A percentile compares a stretch with the other conserved stretches of the same genome.
phyloP scores from a whole-genome alignment of 2,888 invertebrate genomes.

The Leptopterna dolabrata region DNA sequence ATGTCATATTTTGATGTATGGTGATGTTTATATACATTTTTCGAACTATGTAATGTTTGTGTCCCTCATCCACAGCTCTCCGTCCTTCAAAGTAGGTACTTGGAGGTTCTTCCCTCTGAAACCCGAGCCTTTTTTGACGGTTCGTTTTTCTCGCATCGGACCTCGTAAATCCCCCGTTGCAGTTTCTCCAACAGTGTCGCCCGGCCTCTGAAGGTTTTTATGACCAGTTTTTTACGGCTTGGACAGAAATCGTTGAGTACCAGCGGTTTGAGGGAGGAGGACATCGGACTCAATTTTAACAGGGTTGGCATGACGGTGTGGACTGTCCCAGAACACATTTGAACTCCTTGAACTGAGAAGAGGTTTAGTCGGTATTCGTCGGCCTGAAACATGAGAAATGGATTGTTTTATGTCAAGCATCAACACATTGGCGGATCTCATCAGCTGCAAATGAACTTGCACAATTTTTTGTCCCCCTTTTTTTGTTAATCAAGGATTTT shows the following conservation, averaged over 20 bases:
- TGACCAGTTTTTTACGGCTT: not conserved
- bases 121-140: not conserved
- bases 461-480: too few species aligned
- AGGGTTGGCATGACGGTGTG: not conserved
- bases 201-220: not conserved
- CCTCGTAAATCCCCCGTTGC: not conserved
- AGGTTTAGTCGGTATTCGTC: too few species aligned
- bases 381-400: too few species aligned
- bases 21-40: too few species aligned
- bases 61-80: too few species aligned
- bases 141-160: not conserved
- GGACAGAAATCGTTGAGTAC: not conserved
- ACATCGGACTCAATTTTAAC: not conserved
- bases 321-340: not conserved
- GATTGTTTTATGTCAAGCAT: too few species aligned
- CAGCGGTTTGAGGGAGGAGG: not conserved
- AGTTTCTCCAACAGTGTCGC: not conserved
- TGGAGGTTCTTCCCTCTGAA: not conserved
- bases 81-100: too few species aligned
- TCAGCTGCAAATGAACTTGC: too few species aligned
- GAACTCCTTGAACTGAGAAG: not conserved
- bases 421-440: too few species aligned
- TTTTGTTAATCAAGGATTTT: too few species aligned
- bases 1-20: too few species aligned
- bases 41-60: too few species aligned